Evolutionary conservation across 2,888 invertebrate species (phyloP), one percentile per base, ranked within the genome.

Genomic region (Piscicola geometra): DNA sequence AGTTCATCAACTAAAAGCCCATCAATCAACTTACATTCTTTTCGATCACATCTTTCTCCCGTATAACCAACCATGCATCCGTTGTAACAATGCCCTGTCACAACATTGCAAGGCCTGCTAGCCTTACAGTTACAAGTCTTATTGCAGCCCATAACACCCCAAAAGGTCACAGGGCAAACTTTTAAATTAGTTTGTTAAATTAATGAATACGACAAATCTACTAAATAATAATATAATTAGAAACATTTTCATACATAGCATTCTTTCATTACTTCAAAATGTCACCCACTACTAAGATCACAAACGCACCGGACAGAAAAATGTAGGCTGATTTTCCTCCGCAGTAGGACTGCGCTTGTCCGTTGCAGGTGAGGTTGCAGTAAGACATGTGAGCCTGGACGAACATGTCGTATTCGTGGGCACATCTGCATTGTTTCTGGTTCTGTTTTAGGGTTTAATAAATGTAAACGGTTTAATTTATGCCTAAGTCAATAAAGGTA

Each of bases 251-350:
- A n/a, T n/a, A n/a, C n/a, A n/a, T n/a, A n/a, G n/a, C 15, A 9
- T 41, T 41, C 41, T 9, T 41, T 41, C 15, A 9, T 41, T 41
- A 9, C 41, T 15, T 41, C 5, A 9, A 5, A 15, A 41, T 41
- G 5, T 15, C 15, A 41, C 9, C 15, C 9, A 41, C 9, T 41
- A 41, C 41, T 9, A 41, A 9, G 9, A 41, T 41, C 41, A 41
- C 15, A 41, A 18, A n/a, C 1, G 0, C 28, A 73, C 73, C n/a
- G n/a, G 73, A 64, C 33, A 52, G 30, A 30, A 73, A 35, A n/a
- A 56, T 52, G n/a, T 60, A 35, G 28, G 64, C 35, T 21, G 60
- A 56, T 12, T 56, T 36, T 18, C 73, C 73, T n/a, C 73, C 73
- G n/a, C 73, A 73, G 1, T n/a, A 30, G n/a, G 50, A 33, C 15